Conservation (phyloP, 2,888 invertebrate genomes). For the Platycnemis pennipes region DNA sequence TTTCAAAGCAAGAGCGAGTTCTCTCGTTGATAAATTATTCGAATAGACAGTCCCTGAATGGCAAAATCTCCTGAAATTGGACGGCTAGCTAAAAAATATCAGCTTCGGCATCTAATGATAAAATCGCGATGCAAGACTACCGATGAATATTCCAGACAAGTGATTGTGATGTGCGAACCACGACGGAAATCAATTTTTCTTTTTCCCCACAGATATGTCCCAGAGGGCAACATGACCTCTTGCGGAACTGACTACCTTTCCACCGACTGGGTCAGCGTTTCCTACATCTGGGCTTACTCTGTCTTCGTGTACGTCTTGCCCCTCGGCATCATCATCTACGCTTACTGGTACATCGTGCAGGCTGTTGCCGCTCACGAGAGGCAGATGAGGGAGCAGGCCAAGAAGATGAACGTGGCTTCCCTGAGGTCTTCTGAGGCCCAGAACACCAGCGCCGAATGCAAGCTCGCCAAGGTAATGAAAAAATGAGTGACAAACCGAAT, state of each 20-base stretch:
- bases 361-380: slow-evolving; percentile 93
- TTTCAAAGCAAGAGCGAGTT: no score
- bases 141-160: no score
- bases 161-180: neutral
- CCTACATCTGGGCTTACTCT: slow-evolving; percentile 82
- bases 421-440: slow-evolving; percentile 89
- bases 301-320: slow-evolving; percentile 80
- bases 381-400: slow-evolving; percentile 93
- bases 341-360: slow-evolving; percentile 84
- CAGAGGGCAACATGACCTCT: slow-evolving; percentile 85
- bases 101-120: no score
- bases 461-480: slow-evolving; percentile 88
- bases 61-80: no score
- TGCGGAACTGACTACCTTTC: slow-evolving; percentile 83
- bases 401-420: slow-evolving; percentile 96
- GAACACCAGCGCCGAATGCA: slow-evolving; percentile 91
- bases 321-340: slow-evolving; percentile 82
- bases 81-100: no score
- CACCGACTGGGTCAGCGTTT: slow-evolving; percentile 80
- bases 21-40: no score
- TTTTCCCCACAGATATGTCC: slow-evolving; percentile 80
- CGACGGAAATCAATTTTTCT: neutral
- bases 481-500: no score
- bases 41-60: no score
- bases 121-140: no score